Evolutionary conservation across 2,113 vertebrate species (phyloP), one percentile per base, ranked within the genome.

Genomic region (Oceanites oceanicus): DNA sequence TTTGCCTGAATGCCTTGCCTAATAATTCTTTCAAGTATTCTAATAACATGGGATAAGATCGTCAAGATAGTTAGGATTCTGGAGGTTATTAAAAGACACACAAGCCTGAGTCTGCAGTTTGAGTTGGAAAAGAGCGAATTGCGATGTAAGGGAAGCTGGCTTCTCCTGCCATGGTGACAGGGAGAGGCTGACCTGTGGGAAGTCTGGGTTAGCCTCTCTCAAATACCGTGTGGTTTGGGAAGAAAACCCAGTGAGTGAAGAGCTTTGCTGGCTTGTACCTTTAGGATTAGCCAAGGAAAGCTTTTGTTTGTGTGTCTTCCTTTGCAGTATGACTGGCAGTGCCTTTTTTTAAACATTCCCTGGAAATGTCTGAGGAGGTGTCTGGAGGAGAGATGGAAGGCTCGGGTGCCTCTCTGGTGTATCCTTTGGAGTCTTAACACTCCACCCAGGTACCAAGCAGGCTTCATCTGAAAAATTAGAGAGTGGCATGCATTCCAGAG

Each of bases 211-310:
- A 70, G 71, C 15, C 92, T 94, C 96, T 85, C 44, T 94, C 70
- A 67, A n/a, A 59, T 1, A 7, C 15, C 3, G 2, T 72, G 74
- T 52, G 86, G 73, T 83, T 79, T 84, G 92, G 92, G 94, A 95
- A 65, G 82, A 95, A 81, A 86, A 93, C 50, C 63, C 70, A 34
- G 81, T 17, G 71, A 93, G 85, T 27, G 92, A 70, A 73, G 92
- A 80, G 95, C 93, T 97, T 91, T 89, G 52, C 55, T 91, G 88
- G 78, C 94, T 95, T 66, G 61, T 86, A 45, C 83, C 79, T 96
- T 86, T 22, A 84, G 82, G 63, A 81, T 53, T 3, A 59, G 70
- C 90, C 78, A 53, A 92, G 93, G 89, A 84, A 92, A 90, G 75
- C 13, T 25, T 86, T 85, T 0, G 4, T 55, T 71, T 84, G 67